Conservation (phyloP, 2,113 vertebrate species). For the Rattus rattus region DNA sequence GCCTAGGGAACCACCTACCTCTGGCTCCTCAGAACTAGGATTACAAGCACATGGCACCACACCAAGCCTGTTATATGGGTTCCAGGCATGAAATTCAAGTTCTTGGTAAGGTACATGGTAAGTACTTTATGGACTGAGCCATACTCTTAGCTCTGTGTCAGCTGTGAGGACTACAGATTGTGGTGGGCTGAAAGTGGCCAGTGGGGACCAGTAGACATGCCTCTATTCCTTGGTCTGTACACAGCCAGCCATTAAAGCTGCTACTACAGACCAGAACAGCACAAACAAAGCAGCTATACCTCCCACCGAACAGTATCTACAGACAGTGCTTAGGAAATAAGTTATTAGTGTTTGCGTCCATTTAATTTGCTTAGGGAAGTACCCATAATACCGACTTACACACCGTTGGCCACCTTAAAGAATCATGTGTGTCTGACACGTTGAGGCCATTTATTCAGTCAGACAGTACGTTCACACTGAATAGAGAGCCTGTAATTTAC, state of each 20-base stretch:
- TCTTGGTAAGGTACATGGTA: no score
- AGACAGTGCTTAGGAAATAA: slow-evolving; percentile 62
- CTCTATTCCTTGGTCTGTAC: neutral
- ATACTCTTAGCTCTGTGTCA: neutral
- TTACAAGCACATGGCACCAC: neutral
- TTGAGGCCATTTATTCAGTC: slow-evolving; percentile 66
- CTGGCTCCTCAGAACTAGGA: neutral
- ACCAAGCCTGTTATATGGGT: no score
- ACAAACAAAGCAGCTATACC: neutral
- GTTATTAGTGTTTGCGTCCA: slow-evolving; percentile 64
- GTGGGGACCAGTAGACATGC: neutral
- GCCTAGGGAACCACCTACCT: neutral
- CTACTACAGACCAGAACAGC: neutral
- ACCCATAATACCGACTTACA: slow-evolving; percentile 63
- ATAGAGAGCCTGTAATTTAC: slow-evolving; percentile 75
- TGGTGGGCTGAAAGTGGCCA: neutral
- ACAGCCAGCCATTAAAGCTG: neutral
- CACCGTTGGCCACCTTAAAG: slow-evolving; percentile 74
- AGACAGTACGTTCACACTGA: slow-evolving; percentile 71
- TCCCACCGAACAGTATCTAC: slow-evolving; percentile 1
- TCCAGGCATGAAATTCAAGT: neutral
- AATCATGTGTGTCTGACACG: slow-evolving; percentile 72
- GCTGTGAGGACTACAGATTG: neutral
- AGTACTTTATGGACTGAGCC: neutral
- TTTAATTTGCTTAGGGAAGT: slow-evolving; percentile 78